Conservation (phyloP, 2,888 invertebrate species). For the Erpobdella octoculata region DNA sequence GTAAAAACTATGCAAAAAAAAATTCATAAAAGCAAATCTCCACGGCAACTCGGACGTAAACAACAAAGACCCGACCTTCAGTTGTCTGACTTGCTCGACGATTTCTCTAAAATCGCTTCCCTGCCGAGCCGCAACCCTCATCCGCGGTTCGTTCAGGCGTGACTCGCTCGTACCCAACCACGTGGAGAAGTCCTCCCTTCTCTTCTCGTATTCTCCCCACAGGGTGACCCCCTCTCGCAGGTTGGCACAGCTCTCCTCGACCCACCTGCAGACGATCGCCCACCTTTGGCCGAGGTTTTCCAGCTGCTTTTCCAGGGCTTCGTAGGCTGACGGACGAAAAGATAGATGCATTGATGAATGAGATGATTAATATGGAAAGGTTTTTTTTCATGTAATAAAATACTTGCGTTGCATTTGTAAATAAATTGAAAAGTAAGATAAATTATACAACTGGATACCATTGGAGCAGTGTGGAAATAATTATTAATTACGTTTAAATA, state of each 20-base stretch:
- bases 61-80: slow-evolving; percentile 55
- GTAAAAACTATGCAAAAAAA: background rate
- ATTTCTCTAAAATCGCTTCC: slow-evolving; percentile 48
- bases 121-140: slow-evolving; percentile 59
- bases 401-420: background rate
- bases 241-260: slow-evolving; percentile 60
- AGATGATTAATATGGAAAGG: background rate
- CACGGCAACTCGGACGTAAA: too few relatives aligned
- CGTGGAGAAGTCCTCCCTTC: slow-evolving; percentile 60
- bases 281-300: slow-evolving; percentile 75
- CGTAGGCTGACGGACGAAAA: slow-evolving; percentile 53
- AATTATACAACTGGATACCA: too few relatives aligned
- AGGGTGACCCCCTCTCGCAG: slow-evolving; percentile 56
- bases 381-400: background rate
- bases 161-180: slow-evolving; percentile 66
- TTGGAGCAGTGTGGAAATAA: too few relatives aligned
- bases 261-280: slow-evolving; percentile 78
- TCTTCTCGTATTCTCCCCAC: slow-evolving; percentile 57
- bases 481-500: background rate
- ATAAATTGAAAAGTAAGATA: too few relatives aligned
- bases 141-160: slow-evolving; percentile 58
- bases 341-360: background rate
- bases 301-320: slow-evolving; percentile 73
- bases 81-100: slow-evolving; percentile 62
- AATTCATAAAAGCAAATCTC: too few relatives aligned